Evolutionary conservation across 2,797 vertebrate genomes (phyloP).

Genomic region (Dendrocincla tyrannina): DNA sequence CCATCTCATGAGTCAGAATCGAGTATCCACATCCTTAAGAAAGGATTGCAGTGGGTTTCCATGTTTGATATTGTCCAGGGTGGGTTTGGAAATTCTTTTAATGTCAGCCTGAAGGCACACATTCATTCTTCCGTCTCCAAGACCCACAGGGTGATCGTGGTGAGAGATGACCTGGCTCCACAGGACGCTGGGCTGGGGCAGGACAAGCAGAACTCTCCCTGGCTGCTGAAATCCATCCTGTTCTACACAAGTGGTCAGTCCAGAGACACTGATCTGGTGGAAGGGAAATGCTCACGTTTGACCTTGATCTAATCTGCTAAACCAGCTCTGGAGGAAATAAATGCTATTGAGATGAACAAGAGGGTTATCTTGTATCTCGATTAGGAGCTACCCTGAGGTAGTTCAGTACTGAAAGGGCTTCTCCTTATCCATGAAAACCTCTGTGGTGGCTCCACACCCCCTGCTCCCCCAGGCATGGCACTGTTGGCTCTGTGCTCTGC

Average conservation of each 20-base stretch:
- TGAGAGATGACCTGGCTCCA: background rate
- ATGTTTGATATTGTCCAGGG: too few species aligned
- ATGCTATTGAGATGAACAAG: background rate
- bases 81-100: background rate
- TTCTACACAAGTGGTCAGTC: background rate
- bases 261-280: background rate
- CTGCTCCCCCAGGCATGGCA: accelerated
- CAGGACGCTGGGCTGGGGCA: accelerated
- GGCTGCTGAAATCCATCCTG: background rate
- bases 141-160: accelerated
- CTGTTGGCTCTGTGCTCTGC: background rate
- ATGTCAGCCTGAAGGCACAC: accelerated
- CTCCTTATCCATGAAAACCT: background rate
- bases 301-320: background rate
- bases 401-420: background rate
- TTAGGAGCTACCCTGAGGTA: background rate
- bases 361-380: background rate
- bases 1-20: accelerated
- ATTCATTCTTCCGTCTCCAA: accelerated
- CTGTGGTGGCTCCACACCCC: accelerated
- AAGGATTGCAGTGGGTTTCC: background rate
- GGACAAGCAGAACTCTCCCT: background rate
- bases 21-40: background rate
- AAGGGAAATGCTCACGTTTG: background rate
- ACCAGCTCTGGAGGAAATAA: background rate